Evolutionary conservation across 2,888 invertebrate genomes (phyloP), one percentile per base, ranked within the genome.

Genomic region (Eilema griseolum): DNA sequence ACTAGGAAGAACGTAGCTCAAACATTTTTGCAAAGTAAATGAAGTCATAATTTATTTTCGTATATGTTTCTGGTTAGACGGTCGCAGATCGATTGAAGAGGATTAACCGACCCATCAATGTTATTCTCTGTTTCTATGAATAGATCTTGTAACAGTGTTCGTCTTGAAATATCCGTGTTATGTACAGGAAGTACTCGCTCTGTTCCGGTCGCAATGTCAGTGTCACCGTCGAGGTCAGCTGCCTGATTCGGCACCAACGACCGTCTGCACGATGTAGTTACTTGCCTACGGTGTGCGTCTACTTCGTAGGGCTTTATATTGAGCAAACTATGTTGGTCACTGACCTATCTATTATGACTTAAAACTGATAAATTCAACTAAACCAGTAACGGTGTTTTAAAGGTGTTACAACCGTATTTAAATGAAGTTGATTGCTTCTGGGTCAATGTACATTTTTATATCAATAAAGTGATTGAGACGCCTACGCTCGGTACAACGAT

Each of bases 141-240:
- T 71, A 63, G 78, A 76, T 70, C 33, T 72, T 67, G 64, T 71
- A 73, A 67, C 60, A 76, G 65, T 65, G 76, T 77, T 64, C 75
- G 80, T 81, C 78, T 80, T 70, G 67, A 74, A 67, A 67, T 81
- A 78, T 78, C 74, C 73, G 81, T 81, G 73, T 83, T 79, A 79
- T 80, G 79, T 84, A 80, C 85, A 91, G 94, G 93, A 93, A 93
- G 90, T 89, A 71, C 72, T 78, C 71, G 77, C 86, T 78, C 73
- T 76, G 89, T 93, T 93, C 92, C 92, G 92, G 90, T 81, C 79
- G 84, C 93, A 94, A 93, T 93, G 93, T 93, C 93, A 93, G 90
- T 91, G 93, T 83, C 91, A 82, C 67, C 65, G 59, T 68, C 90
- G 90, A 93, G 93, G 93, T 83, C 88, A 85, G 71, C 75, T 75